These are phyloP conservation scores for Platynereis dumerilii DNA, from an alignment of 2,888 invertebrate species.

Conservation along the genomic window DNA sequence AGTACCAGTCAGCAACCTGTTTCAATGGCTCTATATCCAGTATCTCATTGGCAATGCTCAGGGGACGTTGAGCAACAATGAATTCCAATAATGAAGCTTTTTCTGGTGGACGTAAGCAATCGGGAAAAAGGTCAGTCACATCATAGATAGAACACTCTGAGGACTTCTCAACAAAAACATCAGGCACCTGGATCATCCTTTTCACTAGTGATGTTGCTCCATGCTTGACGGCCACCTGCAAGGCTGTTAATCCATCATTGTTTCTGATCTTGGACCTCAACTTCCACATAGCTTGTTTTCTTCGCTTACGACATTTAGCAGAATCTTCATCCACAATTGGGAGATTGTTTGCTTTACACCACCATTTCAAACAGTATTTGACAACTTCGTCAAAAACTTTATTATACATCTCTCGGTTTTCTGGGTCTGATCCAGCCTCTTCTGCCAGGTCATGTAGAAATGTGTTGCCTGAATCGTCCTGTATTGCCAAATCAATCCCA, in stretches of 20 bases:
- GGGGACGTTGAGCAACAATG: not conserved
- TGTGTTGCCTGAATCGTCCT: constrained; percentile 45
- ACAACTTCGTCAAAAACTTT: constrained; percentile 42
- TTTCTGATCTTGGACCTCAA: constrained; percentile 43
- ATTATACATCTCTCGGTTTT: constrained; percentile 32
- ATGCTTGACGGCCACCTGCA: constrained; percentile 45
- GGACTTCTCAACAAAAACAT: not conserved
- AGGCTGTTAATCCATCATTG: constrained; percentile 42
- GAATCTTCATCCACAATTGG: constrained; percentile 38
- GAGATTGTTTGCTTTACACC: constrained; percentile 40
- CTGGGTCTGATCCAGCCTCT: constrained; percentile 35
- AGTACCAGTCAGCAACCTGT: no score
- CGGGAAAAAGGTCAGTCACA: constrained; percentile 4
- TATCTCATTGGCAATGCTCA: not conserved
- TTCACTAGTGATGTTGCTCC: constrained; percentile 44
- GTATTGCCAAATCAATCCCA: constrained; percentile 41
- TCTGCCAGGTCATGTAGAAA: constrained; percentile 45
- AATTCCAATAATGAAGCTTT: not conserved
- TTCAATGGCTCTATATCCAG: no score
- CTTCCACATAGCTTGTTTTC: constrained; percentile 24
- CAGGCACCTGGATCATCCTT: constrained; percentile 41
- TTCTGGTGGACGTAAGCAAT: no score
- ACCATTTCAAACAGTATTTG: constrained; percentile 44
- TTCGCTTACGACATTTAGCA: constrained; percentile 32
- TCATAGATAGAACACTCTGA: not conserved